A percentile compares a stretch with the other conserved stretches of the same genome.
These are phyloP conservation scores for Drosophila melanica DNA, from an alignment of 1,140 invertebrate species.

Conservation along the genomic window DNA sequence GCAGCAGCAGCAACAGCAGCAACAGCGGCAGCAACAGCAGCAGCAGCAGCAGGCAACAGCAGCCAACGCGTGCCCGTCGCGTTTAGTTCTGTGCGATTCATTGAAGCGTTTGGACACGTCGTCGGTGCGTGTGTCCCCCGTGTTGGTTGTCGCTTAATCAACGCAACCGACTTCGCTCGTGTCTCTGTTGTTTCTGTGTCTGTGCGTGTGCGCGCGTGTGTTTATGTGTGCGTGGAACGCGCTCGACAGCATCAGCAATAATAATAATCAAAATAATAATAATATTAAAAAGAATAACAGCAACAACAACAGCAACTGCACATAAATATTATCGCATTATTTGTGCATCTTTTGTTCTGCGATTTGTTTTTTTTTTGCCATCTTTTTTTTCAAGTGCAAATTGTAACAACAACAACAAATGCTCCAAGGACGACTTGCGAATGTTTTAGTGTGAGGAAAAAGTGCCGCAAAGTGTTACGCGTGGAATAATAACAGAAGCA, in stretches of 20 bases:
- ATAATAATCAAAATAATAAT: constrained; percentile 11
- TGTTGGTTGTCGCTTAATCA: constrained; percentile 21
- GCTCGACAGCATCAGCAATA: constrained; percentile 19
- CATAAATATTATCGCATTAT: constrained; percentile 41
- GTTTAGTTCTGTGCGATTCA: constrained; percentile 75
- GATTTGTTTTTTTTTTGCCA: constrained; percentile 37
- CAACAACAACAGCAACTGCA: constrained; percentile 22
- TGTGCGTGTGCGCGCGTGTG: constrained; percentile 11
- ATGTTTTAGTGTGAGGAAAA: constrained; percentile 33
- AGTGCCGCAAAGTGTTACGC: constrained; percentile 31
- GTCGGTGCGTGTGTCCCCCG: constrained; percentile 37
- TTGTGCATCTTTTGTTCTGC: constrained; percentile 14
- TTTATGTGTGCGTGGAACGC: constrained; percentile 27
- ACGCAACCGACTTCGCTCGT: constrained; percentile 27
- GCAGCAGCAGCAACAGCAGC: constrained; percentile 9
- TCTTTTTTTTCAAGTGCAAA: constrained; percentile 75
- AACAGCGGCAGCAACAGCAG: constrained; percentile 8
- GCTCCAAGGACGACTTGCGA: constrained; percentile 31
- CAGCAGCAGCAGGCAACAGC: constrained; percentile 18
- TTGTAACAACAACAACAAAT: constrained; percentile 25
- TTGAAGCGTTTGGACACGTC: constrained; percentile 73
- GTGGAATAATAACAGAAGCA: constrained; percentile 24
- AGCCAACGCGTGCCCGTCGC: constrained; percentile 29
- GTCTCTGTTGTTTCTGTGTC: constrained; percentile 5
- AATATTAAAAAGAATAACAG: constrained; percentile 11